Base-by-base conservation (phyloP, 2,888 invertebrate species). In the Microdon myrmicae region DNA sequence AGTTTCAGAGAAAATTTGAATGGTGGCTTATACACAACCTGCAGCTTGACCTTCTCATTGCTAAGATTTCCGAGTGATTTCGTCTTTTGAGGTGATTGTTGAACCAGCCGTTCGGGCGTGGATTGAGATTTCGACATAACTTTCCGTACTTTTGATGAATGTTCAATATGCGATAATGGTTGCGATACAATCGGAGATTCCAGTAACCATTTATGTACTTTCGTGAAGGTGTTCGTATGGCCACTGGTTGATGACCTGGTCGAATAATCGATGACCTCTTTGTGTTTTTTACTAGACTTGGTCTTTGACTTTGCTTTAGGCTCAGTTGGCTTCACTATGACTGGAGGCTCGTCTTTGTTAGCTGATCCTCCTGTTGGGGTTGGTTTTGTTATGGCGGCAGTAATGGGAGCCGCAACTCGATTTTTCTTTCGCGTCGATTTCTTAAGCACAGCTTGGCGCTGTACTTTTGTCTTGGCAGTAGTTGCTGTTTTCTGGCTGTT, bases 1-100 rank as follows among this genome's bases (percentile, higher is more conserved):
- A 92, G 83, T 74, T 90, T 90, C 45, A 92, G 85, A 76, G 90
- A 91, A 78, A 92, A 92, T 73, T 90, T 89, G 79, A 92, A 92
- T 7, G 92, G 92, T 39, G 92, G 92, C 75, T 92, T 92, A 77
- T 91, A 92, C 16, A 92, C 90, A 22, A 92, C 92, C 78, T 92
- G 92, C 13, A 92, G 81, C 68, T 90, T 86, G 7, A 92, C 86
- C 75, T 90, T 90, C 55, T 85, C 85, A 70, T 86, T 85, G 23
- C 76, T 73, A 25, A 90, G 82, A 72, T 89, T 89, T 10, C 88
- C 88, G 59, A 87, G 85, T 71, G 90, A 90, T 72, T 89, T 88
- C 68, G 87, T 87, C 71, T 85, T 85, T 49, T 82, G 82, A 1
- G 86, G 83, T 26, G 83, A 83, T 68, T 86, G 84, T 58, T 83